A percentile compares a stretch with the other conserved stretches of the same genome.
Conservation (phyloP, 30 jellyfish, hydroid and myxozoan genomes). For the Rhopilema esculentum region DNA sequence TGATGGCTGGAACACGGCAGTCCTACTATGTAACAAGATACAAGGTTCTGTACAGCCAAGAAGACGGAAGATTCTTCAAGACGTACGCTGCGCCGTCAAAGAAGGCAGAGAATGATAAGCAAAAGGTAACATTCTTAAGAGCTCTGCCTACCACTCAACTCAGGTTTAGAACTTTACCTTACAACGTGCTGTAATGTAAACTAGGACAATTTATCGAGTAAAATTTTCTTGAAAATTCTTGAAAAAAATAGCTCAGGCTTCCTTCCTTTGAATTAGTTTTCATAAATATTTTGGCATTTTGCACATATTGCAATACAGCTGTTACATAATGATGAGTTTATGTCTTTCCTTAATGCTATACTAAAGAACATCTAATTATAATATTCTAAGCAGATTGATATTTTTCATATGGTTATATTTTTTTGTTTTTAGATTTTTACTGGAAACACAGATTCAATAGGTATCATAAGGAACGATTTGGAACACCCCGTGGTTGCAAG, state of each 20-base stretch:
- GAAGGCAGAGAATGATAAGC: slow-evolving; percentile 22
- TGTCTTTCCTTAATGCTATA: no score
- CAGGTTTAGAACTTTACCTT: not conserved
- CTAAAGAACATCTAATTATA: no score
- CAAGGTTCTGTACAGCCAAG: slow-evolving; percentile 70
- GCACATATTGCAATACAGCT: no score
- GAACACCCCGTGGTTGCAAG: slow-evolving; percentile 72
- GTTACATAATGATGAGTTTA: no score
- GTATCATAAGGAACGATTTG: slow-evolving; percentile 44
- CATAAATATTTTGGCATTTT: no score
- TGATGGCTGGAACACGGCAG: slow-evolving; percentile 72
- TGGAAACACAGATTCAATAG: slow-evolving; percentile 65
- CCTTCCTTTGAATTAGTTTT: no score
- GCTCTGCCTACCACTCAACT: not conserved
- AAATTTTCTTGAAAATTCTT: no score
- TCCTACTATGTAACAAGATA: slow-evolving; percentile 74
- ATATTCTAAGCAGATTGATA: no score
- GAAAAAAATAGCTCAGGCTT: no score
- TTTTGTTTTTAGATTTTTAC: slow-evolving; percentile 57
- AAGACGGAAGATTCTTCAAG: slow-evolving; percentile 50
- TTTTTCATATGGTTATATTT: no score
- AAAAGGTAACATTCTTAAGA: not conserved
- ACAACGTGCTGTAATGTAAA: not conserved
- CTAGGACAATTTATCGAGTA: not conserved
- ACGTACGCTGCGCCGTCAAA: slow-evolving; percentile 20